Conservation (phyloP, 2,888 invertebrate genomes). For the Oxycera nigricornis region DNA sequence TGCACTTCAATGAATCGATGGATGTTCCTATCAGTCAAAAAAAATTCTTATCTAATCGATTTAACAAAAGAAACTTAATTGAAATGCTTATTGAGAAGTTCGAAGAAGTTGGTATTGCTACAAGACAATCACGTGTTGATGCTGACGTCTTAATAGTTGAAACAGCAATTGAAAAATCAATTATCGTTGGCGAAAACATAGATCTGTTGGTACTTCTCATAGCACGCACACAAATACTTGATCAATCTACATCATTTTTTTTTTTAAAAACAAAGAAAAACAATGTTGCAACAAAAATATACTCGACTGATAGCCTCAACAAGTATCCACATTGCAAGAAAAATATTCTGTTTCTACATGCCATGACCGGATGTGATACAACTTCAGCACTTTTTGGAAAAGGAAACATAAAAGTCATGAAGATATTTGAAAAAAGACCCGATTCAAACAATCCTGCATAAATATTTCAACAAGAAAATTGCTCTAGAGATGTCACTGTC, state of each 20-base stretch:
- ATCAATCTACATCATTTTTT: background rate
- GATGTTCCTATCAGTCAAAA: conserved; percentile 42
- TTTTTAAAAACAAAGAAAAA: background rate
- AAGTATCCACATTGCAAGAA: too few relatives aligned
- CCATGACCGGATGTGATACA: background rate
- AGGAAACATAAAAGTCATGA: background rate
- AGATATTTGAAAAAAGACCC: too few relatives aligned
- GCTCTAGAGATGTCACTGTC: background rate
- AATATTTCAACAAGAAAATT: background rate
- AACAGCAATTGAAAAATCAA: background rate
- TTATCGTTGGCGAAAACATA: background rate
- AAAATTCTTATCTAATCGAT: background rate
- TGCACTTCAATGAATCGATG: conserved; percentile 52
- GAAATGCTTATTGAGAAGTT: background rate
- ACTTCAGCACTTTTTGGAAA: background rate
- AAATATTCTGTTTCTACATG: too few relatives aligned
- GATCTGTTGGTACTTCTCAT: background rate
- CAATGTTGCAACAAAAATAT: background rate
- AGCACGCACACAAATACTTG: background rate
- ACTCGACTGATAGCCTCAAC: background rate
- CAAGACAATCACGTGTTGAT: too few relatives aligned
- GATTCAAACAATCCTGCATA: background rate
- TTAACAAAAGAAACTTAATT: background rate
- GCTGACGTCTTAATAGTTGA: too few relatives aligned
- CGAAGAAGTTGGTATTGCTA: background rate